Base-by-base conservation (phyloP, 2,797 vertebrate species). In the Atherinosoma microstoma region DNA sequence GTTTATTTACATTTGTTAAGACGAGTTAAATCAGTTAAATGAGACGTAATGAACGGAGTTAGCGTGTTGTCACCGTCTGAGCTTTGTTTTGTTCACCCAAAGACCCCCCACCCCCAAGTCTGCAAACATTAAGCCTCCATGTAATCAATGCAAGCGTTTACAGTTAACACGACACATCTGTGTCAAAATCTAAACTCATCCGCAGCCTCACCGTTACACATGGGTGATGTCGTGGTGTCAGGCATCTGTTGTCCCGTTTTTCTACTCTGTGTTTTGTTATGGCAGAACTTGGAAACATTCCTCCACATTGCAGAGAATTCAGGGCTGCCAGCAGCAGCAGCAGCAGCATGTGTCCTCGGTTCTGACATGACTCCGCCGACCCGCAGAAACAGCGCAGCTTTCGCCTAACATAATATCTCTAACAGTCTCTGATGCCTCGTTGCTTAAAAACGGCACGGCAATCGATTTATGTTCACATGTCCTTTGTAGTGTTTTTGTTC, bases 291-390 rank as follows among this genome's bases (percentile, higher is more conserved):
- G 45, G 64, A 82, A 0, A 73, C 77, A 38, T 45, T 80, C 20
- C 54, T 86, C 81, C 83, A 84, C 42, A 79, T 69, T 2, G 88
- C 84, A 47, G 45, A 67, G 79, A 81, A 85, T 5, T 72, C 67
- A 1, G 67, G 13, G 18, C 58, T 5, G 6, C 36, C 47, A 27
- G 64, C 57, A 6, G 65, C 75, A 45, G 64, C 47, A 27, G 64
- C 57, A 6, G 65, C 75, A 45, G 64, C 76, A 9, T 62, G 57
- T 6, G 54, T 67, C 70, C 29, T 75, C 36, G 35, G 36, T 49
- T 85, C 85, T 5, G 84, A 77, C 89, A 93, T 93, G 61, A 0
- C 73, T 78, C 54, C 15, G 13, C 4, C 6, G 4, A 61, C 59
- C 67, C 4, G 18, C 56, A 1, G 0, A 0, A 22, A 7, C 64